A percentile compares a stretch with the other conserved stretches of the same genome.
phyloP scores from a whole-genome alignment of 1,140 invertebrate species.

The Eriocheir sinensis region DNA sequence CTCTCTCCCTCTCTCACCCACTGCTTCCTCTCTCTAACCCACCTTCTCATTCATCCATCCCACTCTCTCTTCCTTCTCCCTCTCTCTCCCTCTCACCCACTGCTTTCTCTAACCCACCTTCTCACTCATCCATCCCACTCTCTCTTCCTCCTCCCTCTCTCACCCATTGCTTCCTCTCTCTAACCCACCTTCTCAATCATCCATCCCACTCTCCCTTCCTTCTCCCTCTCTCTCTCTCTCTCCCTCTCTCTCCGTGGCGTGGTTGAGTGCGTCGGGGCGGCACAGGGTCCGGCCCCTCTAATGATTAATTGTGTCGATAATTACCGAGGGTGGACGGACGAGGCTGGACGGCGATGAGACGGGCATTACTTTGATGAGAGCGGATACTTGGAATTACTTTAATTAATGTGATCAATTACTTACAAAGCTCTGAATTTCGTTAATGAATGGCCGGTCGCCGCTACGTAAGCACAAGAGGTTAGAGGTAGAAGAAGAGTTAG shows the following conservation, averaged over 20 bases:
- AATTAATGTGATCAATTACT: constrained; percentile 77
- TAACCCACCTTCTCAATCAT: not conserved
- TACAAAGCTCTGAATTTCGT: constrained; percentile 76
- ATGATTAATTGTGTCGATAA: constrained; percentile 78
- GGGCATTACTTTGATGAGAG: constrained; percentile 78
- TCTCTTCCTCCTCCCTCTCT: not conserved
- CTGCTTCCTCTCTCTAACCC: not conserved
- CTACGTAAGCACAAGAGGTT: constrained; percentile 44
- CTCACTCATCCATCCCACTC: not conserved
- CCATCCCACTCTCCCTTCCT: not conserved
- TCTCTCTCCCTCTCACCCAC: not conserved
- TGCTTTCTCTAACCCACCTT: not conserved
- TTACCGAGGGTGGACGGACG: constrained; percentile 74
- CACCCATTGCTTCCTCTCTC: not conserved
- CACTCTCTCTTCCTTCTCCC: not conserved
- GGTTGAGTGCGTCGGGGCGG: constrained; percentile 63
- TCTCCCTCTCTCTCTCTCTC: not conserved
- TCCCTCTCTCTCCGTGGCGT: constrained; percentile 2
- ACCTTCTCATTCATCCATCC: not conserved
- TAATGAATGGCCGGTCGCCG: constrained; percentile 65
- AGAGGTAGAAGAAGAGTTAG: not conserved
- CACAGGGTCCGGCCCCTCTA: constrained; percentile 67
- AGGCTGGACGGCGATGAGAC: constrained; percentile 73
- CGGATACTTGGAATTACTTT: constrained; percentile 78
- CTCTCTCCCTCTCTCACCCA: constrained; percentile 19